Conservation (phyloP, 2,797 vertebrate genomes). For the Acipenser transmontanus region DNA sequence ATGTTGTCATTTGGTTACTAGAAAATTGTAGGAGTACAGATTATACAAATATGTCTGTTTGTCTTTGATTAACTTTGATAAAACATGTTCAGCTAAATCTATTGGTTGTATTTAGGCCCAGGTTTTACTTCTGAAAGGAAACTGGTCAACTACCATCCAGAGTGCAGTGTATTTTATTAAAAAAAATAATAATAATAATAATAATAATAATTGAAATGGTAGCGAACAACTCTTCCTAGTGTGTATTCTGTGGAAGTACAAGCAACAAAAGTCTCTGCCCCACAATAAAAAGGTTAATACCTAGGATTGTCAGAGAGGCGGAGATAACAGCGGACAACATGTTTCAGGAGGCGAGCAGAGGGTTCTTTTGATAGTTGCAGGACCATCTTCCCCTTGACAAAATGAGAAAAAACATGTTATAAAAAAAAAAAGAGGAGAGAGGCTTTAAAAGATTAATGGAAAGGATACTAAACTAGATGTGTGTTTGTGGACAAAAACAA, state of each 20-base stretch:
- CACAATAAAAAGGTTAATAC: slow-evolving; percentile 47
- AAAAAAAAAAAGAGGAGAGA: not conserved
- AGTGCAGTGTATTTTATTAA: not conserved
- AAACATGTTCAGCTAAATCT: too few relatives aligned
- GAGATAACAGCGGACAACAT: slow-evolving; percentile 93
- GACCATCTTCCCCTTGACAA: slow-evolving; percentile 89
- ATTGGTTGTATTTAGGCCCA: too few relatives aligned
- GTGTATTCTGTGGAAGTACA: not conserved
- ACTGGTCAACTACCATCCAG: too few relatives aligned
- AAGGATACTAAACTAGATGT: not conserved
- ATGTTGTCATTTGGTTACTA: too few relatives aligned
- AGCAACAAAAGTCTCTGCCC: not conserved
- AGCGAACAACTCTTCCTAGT: slow-evolving; percentile 15
- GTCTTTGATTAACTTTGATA: too few relatives aligned
- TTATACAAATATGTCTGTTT: too few relatives aligned
- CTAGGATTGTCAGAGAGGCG: slow-evolving; percentile 96
- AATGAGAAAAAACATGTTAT: not conserved
- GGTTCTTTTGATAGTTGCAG: slow-evolving; percentile 95
- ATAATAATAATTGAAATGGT: too few relatives aligned
- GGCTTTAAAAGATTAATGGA: slow-evolving; percentile 4
- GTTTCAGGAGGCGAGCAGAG: slow-evolving; percentile 87
- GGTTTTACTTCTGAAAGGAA: too few relatives aligned
- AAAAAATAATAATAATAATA: not conserved
- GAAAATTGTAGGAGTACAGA: too few relatives aligned
- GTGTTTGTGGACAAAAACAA: too few relatives aligned